Conservation (phyloP, 2,888 invertebrate species). For the Galerucella nymphaeae region DNA sequence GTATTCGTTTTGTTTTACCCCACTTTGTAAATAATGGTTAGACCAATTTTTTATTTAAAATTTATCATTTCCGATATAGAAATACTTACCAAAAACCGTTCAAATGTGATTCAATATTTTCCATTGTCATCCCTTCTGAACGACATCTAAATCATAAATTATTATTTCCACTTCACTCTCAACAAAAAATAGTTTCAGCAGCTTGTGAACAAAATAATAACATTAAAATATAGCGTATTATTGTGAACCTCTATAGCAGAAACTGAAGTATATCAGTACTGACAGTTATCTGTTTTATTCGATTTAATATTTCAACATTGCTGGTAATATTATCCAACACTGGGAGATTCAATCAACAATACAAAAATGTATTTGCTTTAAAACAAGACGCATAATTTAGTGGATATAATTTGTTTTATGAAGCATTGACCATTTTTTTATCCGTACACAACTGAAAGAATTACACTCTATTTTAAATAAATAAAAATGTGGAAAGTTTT, state of each 20-base stretch:
- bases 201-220: neutral
- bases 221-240: neutral
- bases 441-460: neutral
- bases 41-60: neutral
- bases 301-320: neutral
- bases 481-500: too few species aligned
- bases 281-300: constrained; percentile 4
- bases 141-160: too few species aligned
- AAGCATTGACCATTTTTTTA: neutral
- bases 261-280: neutral
- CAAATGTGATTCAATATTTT: neutral
- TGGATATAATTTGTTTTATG: neutral
- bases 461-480: neutral
- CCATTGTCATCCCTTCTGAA: neutral
- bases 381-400: neutral
- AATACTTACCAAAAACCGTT: neutral
- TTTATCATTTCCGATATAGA: neutral
- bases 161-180: too few species aligned
- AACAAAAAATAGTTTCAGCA: neutral
- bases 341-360: constrained; percentile 1
- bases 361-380: neutral
- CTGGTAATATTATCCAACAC: neutral
- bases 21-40: too few species aligned
- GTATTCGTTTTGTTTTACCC: too few species aligned
- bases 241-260: neutral